Evolutionary conservation across 2,797 vertebrate species (phyloP).

Genomic region (Tamandua tetradactyla): DNA sequence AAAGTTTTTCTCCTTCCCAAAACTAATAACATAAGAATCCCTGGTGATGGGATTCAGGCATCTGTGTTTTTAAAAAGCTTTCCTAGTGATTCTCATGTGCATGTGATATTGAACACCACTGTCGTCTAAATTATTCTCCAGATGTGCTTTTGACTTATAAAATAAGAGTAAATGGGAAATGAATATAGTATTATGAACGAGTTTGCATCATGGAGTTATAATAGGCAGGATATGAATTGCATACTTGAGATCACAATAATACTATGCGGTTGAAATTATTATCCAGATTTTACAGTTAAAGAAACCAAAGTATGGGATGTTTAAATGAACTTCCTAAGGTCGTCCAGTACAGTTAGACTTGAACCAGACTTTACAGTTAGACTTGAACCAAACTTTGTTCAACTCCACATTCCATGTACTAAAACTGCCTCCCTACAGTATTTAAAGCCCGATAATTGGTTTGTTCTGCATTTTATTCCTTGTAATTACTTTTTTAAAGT

Average conservation of each 20-base stretch:
- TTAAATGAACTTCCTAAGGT: background rate
- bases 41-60: slow-evolving; percentile 19
- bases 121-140: slow-evolving; percentile 46
- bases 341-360: background rate
- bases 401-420: background rate
- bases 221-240: background rate
- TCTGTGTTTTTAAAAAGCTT: slow-evolving; percentile 49
- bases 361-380: background rate
- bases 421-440: background rate
- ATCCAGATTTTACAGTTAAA: background rate
- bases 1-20: background rate
- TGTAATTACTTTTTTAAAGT: background rate
- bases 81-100: slow-evolving; percentile 40
- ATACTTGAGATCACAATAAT: background rate
- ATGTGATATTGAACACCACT: slow-evolving; percentile 21
- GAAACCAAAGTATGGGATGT: background rate
- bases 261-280: background rate
- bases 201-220: background rate
- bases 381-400: background rate
- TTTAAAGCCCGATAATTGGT: background rate
- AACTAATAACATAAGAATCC: slow-evolving; percentile 65
- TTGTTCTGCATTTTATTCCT: background rate
- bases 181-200: background rate
- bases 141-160: slow-evolving; percentile 57
- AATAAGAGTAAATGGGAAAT: slow-evolving; percentile 9